Base-by-base conservation (phyloP, 2,888 invertebrate species). In the Limnephilus marmoratus region DNA sequence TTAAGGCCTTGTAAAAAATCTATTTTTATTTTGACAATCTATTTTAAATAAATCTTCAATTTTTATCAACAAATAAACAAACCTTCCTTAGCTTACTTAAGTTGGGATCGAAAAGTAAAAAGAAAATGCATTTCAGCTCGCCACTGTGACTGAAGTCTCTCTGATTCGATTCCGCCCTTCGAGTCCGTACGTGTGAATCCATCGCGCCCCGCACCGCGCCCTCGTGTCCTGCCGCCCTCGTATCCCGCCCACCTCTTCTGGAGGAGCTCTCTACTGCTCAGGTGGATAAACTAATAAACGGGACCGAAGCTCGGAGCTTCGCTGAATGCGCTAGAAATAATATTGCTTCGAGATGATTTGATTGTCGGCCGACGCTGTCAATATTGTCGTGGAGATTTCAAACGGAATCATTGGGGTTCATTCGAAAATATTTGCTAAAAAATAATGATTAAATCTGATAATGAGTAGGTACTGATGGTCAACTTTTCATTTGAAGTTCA, bases 271-370 rank as follows among this genome's bases (percentile, higher is more conserved):
- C 81, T 49, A 29, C 37, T 49, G 88, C 80, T 89, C 88, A 89
- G 81, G 88, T 89, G 88, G 88, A 80, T 89, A 89, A 89, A 89
- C 88, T 89, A 89, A 89, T 89, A 89, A 89, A 82, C 31, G 82
- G 82, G 29, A 82, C 15, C 68, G 88, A 89, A 81, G 37, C 68
- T 31, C 34, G 88, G 11, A 87, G 88, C 88, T 89, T 37, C 41
- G 88, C 88, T 89, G 88, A 89, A 81, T 89, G 88, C 80, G 88
- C 88, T 89, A 34, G 88, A 89, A 80, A 89, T 89, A 80, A 89
- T 89, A 89, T 89, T 89, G 81, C 37, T 29, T 41, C 7, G 81
- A 45, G 81, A 80, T 80, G 81, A 89, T 89, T 89, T 89, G 88
- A 89, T 89, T 89, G 88, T 89, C 37, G 37, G 37, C 80, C 88